Evolutionary conservation across 2,113 vertebrate genomes (phyloP), one percentile per base, ranked within the genome.

Genomic region (Callipepla squamata): DNA sequence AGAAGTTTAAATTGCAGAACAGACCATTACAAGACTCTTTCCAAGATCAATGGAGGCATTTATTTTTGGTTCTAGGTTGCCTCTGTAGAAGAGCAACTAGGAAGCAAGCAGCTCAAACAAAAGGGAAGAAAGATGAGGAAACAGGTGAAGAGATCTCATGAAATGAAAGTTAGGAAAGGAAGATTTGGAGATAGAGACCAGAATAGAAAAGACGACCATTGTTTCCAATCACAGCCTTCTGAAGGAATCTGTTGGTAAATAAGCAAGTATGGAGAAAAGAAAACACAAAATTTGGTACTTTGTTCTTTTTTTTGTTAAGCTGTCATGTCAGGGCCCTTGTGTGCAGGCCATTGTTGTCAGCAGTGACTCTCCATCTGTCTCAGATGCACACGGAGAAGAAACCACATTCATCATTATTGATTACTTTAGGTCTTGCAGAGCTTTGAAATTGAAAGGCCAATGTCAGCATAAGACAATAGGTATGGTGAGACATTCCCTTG

Each of bases 361-460:
- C 50, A 48, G 93, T 47, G 79, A 91, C 69, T 80, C 85, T 92
- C 94, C 94, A 96, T 96, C 96, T 96, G 94, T 87, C 94, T 92
- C 77, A 78, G 86, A 94, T 70, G 70, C 81, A 88, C 74, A 77
- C 50, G 85, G 92, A 77, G 63, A 95, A 95, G 85, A 96, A 95
- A 69, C 50, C 84, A 90, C 94, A 94, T 93, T 93, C 91, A 94
- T 96, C 94, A 89, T 95, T 95, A 96, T 95, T 93, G 93, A 96
- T 96, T 94, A 92, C 77, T 94, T 94, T 84, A 72, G 87, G 93
- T 90, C 93, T 87, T 89, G 80, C 93, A 95, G 82, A 80, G 81
- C 89, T 97, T 95, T 97, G 84, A 93, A 89, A 96, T 94, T 87
- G 93, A 96, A 93, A 95, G 80, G 91, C 65, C 2, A 4, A 82